Conservation (phyloP, 2,797 vertebrate species). For the Atherinosoma microstoma region DNA sequence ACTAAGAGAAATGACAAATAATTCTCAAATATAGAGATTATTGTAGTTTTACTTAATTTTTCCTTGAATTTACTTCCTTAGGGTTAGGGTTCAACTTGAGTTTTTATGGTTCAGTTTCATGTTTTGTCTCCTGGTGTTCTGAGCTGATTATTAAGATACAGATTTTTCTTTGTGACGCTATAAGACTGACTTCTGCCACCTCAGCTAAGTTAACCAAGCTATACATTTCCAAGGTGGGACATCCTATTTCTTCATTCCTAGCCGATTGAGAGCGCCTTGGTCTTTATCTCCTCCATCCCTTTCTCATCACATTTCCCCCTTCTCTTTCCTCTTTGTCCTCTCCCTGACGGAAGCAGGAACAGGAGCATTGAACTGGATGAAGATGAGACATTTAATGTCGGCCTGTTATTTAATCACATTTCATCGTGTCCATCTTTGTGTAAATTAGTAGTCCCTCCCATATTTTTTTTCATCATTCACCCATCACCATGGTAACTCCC, state of each 20-base stretch:
- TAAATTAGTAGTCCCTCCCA: conserved; percentile 21
- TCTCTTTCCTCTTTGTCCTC: conserved; percentile 3
- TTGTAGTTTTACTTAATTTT: too few relatives aligned
- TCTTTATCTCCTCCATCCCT: not conserved
- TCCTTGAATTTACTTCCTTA: too few relatives aligned
- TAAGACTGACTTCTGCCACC: not conserved
- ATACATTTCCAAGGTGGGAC: conserved; percentile 37
- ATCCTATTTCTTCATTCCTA: conserved; percentile 40
- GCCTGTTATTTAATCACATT: conserved; percentile 54
- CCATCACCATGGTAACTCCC: conserved; percentile 74
- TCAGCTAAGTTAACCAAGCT: conserved; percentile 9
- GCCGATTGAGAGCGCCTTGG: conserved; percentile 1
- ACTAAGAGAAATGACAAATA: too few relatives aligned
- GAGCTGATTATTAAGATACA: too few relatives aligned
- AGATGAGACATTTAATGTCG: conserved; percentile 44
- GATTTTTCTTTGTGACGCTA: not conserved
- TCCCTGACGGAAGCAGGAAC: not conserved
- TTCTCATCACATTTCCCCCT: not conserved
- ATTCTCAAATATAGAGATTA: too few relatives aligned
- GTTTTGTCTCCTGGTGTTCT: too few relatives aligned
- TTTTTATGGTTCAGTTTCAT: too few relatives aligned
- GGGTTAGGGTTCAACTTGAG: too few relatives aligned
- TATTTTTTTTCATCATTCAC: conserved; percentile 30
- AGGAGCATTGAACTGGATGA: not conserved
- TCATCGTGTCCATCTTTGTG: conserved; percentile 6